A percentile compares a stretch with the other conserved stretches of the same genome.
Conservation (phyloP, 2,113 vertebrate genomes). For the Ammodytes dubius region DNA sequence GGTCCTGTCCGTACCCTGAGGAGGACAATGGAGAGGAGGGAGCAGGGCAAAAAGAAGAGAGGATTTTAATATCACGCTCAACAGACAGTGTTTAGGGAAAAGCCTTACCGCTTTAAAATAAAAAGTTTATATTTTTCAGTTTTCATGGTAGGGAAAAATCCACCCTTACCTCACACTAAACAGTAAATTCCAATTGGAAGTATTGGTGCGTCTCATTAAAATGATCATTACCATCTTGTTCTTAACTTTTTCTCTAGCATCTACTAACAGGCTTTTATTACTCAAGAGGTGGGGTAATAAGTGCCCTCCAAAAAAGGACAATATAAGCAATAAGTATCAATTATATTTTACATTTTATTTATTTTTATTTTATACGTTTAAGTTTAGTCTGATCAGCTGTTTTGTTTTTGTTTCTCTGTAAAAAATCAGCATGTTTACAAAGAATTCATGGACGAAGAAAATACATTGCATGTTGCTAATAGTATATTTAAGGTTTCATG, state of each 20-base stretch:
- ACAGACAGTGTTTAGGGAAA: not conserved
- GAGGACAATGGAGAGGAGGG: constrained; percentile 1
- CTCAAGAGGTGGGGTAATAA: too few species aligned
- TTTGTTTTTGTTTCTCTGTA: not conserved
- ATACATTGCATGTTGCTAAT: not conserved
- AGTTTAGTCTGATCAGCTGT: not conserved
- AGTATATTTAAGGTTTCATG: constrained; percentile 12
- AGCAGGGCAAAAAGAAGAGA: not conserved
- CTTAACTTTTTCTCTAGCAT: not conserved
- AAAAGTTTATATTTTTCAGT: not conserved
- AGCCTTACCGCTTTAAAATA: constrained; percentile 21
- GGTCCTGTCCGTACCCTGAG: constrained; percentile 97
- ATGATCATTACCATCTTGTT: not conserved
- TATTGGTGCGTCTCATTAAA: not conserved
- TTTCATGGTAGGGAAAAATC: constrained; percentile 36
- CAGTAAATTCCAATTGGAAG: not conserved
- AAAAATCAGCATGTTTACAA: not conserved
- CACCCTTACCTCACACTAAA: constrained; percentile 9
- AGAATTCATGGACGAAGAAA: not conserved
- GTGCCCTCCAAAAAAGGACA: too few species aligned
- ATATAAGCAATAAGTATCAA: too few species aligned
- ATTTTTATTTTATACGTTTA: too few species aligned
- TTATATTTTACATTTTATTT: too few species aligned
- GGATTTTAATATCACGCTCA: not conserved
- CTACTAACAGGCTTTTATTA: not conserved